Base-by-base conservation (phyloP, 2,113 vertebrate genomes). In the Isichthys henryi region DNA sequence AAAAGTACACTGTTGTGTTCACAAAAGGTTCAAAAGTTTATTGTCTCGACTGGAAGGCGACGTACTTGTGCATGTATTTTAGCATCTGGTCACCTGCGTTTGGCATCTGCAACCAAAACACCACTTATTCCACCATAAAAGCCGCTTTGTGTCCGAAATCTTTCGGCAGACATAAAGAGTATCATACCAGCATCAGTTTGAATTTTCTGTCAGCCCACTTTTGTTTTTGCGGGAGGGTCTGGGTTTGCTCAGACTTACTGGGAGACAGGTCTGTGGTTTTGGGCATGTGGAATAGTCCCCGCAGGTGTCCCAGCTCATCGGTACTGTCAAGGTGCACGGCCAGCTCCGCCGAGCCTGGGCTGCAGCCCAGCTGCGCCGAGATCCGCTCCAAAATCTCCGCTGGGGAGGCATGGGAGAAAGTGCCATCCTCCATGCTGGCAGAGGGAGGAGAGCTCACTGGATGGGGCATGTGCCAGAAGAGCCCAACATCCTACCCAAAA, bases 201-300 rank as follows among this genome's bases (percentile, higher is more conserved):
- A 43, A 19, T 43, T 77, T 80, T 80, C 31, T 43, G 5, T 35
- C 35, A 19, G 5, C 11, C 1, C 5, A 6, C 15, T 19, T 35
- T 80, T n/a, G 50, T 19, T 56, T 8, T 62, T 4, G n/a, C 19
- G 10, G 35, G 52, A 27, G 70, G 27, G 6, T 56, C 15, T 39
- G 31, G n/a, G 23, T 35, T 17, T 70, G 0, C 56, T 50, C 53
- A 15, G 50, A 95, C 97, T 98, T 93, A 99, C 98, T 95, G 62
- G 92, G 91, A 90, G 97, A 97, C 46, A 99, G 92, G 89, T 99
- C 96, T 50, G 94, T 94, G 23, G 96, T 92, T 96, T 96, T 97
- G 0, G 98, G 98, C 35, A 99, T 87, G 27, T 90, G 91, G 92
- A 99, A 99, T 52, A 94, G 84, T 2, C 96, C 93, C 5, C 95